phyloP scores from a whole-genome alignment of 2,888 invertebrate species.

The Nezara viridula region DNA sequence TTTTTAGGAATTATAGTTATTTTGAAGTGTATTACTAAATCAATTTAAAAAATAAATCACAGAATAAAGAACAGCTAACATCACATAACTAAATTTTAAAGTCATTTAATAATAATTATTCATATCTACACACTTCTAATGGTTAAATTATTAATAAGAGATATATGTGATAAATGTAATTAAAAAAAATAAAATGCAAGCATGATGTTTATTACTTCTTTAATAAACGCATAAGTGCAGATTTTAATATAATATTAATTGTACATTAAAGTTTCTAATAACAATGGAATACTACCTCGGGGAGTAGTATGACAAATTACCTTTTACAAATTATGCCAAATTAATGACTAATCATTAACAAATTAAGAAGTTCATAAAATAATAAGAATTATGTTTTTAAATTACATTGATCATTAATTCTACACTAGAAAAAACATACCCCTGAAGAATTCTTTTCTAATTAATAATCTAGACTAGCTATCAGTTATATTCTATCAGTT shows the following conservation, averaged over 20 bases:
- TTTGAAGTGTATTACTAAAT: background rate
- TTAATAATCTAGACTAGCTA: slow-evolving; percentile 7
- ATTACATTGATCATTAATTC: background rate
- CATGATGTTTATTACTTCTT: background rate
- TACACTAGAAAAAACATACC: background rate
- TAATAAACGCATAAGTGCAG: background rate
- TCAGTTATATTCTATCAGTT: too few relatives aligned
- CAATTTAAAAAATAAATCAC: slow-evolving; percentile 11
- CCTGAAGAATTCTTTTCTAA: background rate
- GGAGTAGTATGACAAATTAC: background rate
- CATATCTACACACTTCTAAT: slow-evolving; percentile 20
- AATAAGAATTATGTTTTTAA: background rate
- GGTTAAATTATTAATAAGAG: background rate
- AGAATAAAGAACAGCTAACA: slow-evolving; percentile 11
- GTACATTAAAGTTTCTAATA: background rate
- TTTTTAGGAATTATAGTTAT: background rate
- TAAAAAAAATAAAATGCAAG: background rate
- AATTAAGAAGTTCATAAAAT: background rate
- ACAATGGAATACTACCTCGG: background rate
- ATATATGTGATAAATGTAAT: background rate
- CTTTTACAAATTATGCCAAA: too few relatives aligned
- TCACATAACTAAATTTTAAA: background rate
- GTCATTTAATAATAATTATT: background rate
- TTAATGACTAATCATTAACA: background rate
- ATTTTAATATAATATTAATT: background rate